Base-by-base conservation (phyloP, 2,888 invertebrate species). In the Laothoe populi region DNA sequence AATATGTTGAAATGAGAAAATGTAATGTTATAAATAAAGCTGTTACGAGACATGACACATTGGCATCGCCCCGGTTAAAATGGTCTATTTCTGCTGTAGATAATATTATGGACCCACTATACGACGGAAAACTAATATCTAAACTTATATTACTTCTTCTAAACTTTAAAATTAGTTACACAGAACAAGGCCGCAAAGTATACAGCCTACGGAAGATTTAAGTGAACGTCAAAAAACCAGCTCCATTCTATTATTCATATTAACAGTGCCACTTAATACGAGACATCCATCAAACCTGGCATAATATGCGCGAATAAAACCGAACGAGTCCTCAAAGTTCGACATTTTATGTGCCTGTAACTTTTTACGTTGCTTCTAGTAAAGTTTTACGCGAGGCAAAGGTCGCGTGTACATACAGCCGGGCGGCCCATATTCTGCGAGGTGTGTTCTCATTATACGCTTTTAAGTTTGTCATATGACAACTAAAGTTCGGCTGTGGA, bases 351-450 rank as follows among this genome's bases (percentile, higher is more conserved):
- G 53, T 53, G 49, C 31, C 44, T 19, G 40, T 61, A 61, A 61
- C 60, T 61, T 61, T 60, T 61, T 61, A 61, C 60, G 60, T 26
- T 13, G 49, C 53, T 53, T 49, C 49, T 49, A 49, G 60, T 31
- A 42, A 53, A 61, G 53, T 35, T 53, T 44, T 53, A 53, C 31
- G 35, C 4, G 35, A 35, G 31, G 44, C 44, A 8, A 44, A 44
- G 44, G 53, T 53, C 53, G 53, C 53, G 10, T 44, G 49, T 49
- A 53, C 31, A 3, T 53, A 53, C 31, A 31, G 44, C 44, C 19
- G 10, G 31, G 49, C 31, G 26, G 19, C 10, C n/a, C n/a, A 53
- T 31, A 53, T 31, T 31, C 16, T 7, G 16, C 16, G 31, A 26
- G 13, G 48, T 48, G 49, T 11, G 10, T 11, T 35, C 31, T 35